These are phyloP conservation scores for Doryteuthis pealeii DNA, from an alignment of 1,140 invertebrate genomes.

Conservation along the genomic window DNA sequence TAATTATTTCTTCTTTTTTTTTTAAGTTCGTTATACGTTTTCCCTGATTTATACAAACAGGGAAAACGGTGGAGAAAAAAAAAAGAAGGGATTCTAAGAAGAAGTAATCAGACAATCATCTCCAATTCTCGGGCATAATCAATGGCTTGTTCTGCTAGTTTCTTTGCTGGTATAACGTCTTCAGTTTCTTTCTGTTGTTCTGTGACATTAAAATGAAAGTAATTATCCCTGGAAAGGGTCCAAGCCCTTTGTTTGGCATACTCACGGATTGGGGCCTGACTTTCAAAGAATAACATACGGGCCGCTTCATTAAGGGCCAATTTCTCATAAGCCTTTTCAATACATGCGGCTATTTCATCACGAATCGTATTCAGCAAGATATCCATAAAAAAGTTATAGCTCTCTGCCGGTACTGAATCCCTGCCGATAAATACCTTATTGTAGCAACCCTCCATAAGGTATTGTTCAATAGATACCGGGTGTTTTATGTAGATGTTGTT, in stretches of 20 bases:
- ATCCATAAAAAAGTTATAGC: conserved; percentile 97
- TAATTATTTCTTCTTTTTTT: no score
- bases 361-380: conserved; percentile 90
- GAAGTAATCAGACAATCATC: conserved; percentile 84
- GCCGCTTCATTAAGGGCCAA: conserved; percentile 86
- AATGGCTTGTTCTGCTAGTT: conserved; percentile 89
- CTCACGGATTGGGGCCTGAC: conserved; percentile 70
- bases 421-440: conserved; percentile 92
- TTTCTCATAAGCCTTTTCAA: conserved; percentile 93
- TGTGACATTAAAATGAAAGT: conserved; percentile 71
- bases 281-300: conserved; percentile 84
- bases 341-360: conserved; percentile 93
- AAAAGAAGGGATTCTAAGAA: no score
- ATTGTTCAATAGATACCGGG: conserved; percentile 94
- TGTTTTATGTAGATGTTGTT: conserved; percentile 91
- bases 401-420: conserved; percentile 93
- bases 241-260: conserved; percentile 76
- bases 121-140: conserved; percentile 98
- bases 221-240: conserved; percentile 76
- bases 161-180: conserved; percentile 80
- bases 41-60: no score
- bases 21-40: no score
- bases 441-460: conserved; percentile 98
- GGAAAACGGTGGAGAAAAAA: no score
- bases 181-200: conserved; percentile 73